A percentile compares a stretch with the other conserved stretches of the same genome.
Conservation (phyloP, 2,113 vertebrate genomes). For the Merops nubicus region DNA sequence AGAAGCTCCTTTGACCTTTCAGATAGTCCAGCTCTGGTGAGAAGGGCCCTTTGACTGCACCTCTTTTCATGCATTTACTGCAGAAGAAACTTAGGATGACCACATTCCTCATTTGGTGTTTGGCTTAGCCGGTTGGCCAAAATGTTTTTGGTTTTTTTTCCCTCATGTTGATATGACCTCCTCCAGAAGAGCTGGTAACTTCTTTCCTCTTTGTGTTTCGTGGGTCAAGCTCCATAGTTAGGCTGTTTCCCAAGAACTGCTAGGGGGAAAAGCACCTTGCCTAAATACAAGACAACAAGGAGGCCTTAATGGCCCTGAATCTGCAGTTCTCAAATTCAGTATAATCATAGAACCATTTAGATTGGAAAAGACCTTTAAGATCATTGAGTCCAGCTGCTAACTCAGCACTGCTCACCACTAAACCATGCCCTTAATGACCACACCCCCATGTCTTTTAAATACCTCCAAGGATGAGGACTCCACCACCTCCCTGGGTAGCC, state of each 20-base stretch:
- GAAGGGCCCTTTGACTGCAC: background rate
- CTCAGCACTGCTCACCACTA: too few relatives aligned
- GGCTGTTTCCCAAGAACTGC: background rate
- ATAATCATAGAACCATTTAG: too few relatives aligned
- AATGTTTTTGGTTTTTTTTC: background rate
- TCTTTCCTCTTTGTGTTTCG: background rate
- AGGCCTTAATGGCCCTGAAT: background rate
- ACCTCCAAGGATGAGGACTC: too few relatives aligned
- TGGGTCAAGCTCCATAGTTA: background rate
- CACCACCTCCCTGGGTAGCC: too few relatives aligned
- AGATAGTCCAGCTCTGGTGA: background rate
- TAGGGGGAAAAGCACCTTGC: background rate
- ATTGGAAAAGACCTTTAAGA: too few relatives aligned
- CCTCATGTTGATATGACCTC: background rate
- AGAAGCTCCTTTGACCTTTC: background rate
- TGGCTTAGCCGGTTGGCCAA: background rate
- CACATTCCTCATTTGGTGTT: background rate
- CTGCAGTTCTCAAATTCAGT: background rate
- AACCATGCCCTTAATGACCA: too few relatives aligned
- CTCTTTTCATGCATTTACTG: background rate
- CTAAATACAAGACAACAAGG: background rate
- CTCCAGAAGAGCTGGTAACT: background rate
- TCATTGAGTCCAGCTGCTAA: too few relatives aligned
- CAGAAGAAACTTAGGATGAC: background rate
- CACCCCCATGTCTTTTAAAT: too few relatives aligned